Conservation (phyloP, 2,113 vertebrate species). For the Ptilonorhynchus violaceus region DNA sequence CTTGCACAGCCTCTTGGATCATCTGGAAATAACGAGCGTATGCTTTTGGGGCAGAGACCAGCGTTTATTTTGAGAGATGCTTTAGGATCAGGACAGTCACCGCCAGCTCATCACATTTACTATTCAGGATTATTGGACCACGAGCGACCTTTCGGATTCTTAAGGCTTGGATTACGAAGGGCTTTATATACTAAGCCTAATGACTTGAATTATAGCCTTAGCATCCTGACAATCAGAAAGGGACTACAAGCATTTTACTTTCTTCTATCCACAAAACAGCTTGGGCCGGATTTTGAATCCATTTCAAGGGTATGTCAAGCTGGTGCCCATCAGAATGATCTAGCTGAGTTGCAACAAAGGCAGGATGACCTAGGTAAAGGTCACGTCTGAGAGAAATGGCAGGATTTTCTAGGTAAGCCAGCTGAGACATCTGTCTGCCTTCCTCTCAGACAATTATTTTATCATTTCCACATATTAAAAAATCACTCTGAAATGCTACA, state of each 20-base stretch:
- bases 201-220: constrained; percentile 42
- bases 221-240: constrained; percentile 24
- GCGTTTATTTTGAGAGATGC: constrained; percentile 2
- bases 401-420: constrained; percentile 31
- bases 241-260: constrained; percentile 28
- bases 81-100: constrained; percentile 39
- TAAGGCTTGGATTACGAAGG: constrained; percentile 48
- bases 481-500: not conserved
- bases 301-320: constrained; percentile 9
- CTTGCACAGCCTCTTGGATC: not conserved
- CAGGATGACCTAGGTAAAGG: constrained; percentile 14
- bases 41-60: not conserved
- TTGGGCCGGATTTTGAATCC: not conserved
- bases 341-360: not conserved
- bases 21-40: not conserved
- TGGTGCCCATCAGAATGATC: not conserved
- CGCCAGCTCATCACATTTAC: not conserved
- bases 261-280: constrained; percentile 10
- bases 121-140: constrained; percentile 44
- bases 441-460: not conserved
- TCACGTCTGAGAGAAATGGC: not conserved
- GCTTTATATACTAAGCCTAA: constrained; percentile 53
- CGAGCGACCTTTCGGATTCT: constrained; percentile 56
- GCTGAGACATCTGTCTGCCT: not conserved
- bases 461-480: not conserved